Percentiles rank a stretch among this genome's conserved stretches.
Conservation (phyloP, 2,113 vertebrate species). For the Cavia porcellus region DNA sequence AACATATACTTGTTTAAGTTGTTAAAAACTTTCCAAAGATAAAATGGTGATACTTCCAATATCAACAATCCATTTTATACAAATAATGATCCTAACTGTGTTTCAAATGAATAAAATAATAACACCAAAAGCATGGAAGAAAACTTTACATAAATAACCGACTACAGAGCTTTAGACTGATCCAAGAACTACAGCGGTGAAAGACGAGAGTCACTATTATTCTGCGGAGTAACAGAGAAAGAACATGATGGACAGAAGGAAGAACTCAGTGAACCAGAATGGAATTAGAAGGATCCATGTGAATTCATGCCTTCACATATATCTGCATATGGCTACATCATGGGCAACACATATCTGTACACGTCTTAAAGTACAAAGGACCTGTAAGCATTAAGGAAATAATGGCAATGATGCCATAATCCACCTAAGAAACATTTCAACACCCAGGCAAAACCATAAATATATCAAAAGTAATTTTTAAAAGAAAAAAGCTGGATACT, state of each 20-base stretch:
- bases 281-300: not conserved
- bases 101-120: constrained; percentile 33
- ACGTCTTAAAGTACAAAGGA: not conserved
- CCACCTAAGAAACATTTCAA: not conserved
- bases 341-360: not conserved
- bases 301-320: not conserved
- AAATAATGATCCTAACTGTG: not conserved
- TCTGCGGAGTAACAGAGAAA: not conserved
- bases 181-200: not conserved
- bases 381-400: constrained; percentile 12
- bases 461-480: not conserved
- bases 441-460: not conserved
- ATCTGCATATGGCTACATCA: not conserved
- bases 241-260: not conserved
- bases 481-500: not conserved
- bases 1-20: not conserved
- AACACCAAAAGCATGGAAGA: not conserved
- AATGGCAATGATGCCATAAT: not conserved
- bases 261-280: not conserved
- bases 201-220: not conserved
- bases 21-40: not conserved
- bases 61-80: not conserved
- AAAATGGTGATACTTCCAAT: not conserved
- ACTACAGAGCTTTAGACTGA: not conserved
- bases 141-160: not conserved